Conservation (phyloP, 2,113 vertebrate genomes). For the Motacilla tschutschensis region DNA sequence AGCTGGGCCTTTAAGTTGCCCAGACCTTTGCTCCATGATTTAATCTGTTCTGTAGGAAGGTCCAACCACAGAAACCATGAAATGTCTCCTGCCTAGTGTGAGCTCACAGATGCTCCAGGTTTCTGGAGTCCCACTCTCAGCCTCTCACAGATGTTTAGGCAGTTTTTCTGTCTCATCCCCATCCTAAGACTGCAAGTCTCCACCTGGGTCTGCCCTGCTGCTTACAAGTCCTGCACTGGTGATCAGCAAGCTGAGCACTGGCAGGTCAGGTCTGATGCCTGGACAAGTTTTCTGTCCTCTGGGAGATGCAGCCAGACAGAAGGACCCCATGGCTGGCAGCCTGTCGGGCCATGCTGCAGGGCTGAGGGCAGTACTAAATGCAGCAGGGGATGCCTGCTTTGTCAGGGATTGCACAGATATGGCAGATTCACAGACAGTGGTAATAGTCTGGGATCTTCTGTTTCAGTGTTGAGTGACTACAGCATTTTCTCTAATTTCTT, state of each 20-base stretch:
- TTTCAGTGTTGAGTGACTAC: neutral
- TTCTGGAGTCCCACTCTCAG: neutral
- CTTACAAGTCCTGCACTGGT: neutral
- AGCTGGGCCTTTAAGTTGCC: neutral
- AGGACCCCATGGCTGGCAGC: neutral
- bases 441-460: neutral
- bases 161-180: neutral
- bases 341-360: neutral
- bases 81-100: neutral
- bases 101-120: neutral
- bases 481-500: fast-evolving
- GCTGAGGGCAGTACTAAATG: neutral
- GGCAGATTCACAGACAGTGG: fast-evolving
- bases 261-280: neutral
- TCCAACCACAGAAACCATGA: neutral
- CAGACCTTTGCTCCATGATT: neutral
- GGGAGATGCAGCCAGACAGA: neutral
- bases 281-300: neutral
- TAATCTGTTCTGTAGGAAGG: neutral
- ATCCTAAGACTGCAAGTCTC: neutral
- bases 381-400: neutral
- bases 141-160: neutral
- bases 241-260: neutral
- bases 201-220: neutral
- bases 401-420: neutral